Conservation (phyloP, 2,113 vertebrate genomes). For the Burhinus oedicnemus region DNA sequence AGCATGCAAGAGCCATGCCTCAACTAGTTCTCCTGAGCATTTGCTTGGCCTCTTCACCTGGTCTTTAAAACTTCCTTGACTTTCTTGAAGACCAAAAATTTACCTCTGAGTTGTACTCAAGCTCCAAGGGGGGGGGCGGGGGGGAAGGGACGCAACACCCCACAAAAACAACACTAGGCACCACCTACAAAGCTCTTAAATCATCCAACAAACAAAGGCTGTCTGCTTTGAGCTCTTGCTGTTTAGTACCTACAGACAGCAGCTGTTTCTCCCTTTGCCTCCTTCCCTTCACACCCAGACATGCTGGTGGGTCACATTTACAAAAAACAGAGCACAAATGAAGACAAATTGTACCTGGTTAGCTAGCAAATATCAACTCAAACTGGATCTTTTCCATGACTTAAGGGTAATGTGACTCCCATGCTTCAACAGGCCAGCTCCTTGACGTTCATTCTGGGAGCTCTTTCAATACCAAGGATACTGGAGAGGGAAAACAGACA, state of each 20-base stretch:
- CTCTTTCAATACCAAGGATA: neutral
- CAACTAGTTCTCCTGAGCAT: neutral
- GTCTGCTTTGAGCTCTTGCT: conserved; percentile 53
- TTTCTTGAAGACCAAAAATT: neutral
- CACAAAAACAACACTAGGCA: neutral
- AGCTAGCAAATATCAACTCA: neutral
- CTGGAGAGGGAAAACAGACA: neutral
- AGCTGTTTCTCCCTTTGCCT: conserved; percentile 6
- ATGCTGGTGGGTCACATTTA: neutral
- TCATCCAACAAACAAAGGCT: conserved; percentile 34
- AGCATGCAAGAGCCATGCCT: neutral
- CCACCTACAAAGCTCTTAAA: neutral
- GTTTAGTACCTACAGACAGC: conserved; percentile 28
- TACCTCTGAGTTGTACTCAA: neutral
- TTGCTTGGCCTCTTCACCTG: neutral
- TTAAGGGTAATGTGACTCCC: neutral
- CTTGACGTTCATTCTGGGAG: neutral
- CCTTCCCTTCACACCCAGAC: neutral
- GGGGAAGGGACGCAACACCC: too few relatives aligned
- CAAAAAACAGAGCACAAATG: neutral
- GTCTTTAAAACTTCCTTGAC: neutral
- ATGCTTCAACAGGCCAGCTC: neutral
- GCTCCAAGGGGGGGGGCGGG: too few relatives aligned
- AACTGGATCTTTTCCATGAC: neutral
- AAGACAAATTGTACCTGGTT: neutral